Percentiles rank a stretch among this genome's conserved stretches.
Evolutionary conservation across 1,140 invertebrate species (phyloP).

Genomic region (Zaprionus capensis): DNA sequence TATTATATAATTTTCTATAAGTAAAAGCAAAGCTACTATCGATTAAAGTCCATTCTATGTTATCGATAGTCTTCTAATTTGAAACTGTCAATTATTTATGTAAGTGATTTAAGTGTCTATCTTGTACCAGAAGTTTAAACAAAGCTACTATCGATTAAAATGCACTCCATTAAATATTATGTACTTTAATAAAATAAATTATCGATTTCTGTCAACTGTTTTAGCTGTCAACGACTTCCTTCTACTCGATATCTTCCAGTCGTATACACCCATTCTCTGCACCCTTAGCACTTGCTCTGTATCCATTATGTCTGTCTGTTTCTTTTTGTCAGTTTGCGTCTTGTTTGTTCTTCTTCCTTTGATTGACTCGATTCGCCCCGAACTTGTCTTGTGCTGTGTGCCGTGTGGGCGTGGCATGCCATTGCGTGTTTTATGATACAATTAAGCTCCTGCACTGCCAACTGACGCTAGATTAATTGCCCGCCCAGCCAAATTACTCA

Average conservation of each 20-base stretch:
- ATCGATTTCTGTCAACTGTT: not conserved
- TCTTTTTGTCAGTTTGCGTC: conserved; percentile 16
- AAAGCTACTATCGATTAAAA: no score
- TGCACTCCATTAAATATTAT: no score
- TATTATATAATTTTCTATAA: no score
- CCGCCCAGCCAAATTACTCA: conserved; percentile 75
- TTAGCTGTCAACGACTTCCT: no score
- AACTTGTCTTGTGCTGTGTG: not conserved
- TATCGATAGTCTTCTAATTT: no score
- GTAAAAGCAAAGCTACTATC: no score
- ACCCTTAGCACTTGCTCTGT: not conserved
- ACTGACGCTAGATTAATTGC: conserved; percentile 66
- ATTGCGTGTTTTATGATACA: conserved; percentile 72
- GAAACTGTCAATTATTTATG: no score
- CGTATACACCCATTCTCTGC: not conserved
- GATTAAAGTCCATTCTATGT: no score
- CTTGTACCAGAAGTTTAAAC: no score
- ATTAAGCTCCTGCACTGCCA: conserved; percentile 61
- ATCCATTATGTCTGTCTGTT: not conserved
- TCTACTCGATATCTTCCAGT: not conserved
- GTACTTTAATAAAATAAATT: not conserved
- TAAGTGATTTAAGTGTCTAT: no score
- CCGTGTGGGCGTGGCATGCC: conserved; percentile 28
- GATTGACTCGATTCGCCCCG: not conserved
- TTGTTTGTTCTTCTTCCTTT: not conserved